These are phyloP conservation scores for Iguana delicatissima DNA, from an alignment of 2,797 vertebrate genomes.

Conservation along the genomic window DNA sequence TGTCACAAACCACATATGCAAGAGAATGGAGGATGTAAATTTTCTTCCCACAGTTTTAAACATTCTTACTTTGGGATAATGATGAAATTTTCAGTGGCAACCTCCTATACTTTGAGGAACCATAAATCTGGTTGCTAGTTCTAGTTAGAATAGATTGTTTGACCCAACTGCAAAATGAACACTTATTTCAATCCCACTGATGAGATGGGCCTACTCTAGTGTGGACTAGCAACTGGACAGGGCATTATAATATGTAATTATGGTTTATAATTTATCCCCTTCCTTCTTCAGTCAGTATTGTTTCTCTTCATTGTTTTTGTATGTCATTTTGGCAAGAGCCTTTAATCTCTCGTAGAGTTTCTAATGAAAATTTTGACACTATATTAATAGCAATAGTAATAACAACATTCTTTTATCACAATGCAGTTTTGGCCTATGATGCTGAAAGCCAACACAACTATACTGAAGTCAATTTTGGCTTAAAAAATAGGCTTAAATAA, in stretches of 20 bases:
- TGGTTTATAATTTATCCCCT: background rate
- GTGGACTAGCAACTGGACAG: no score
- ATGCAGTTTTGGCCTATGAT: background rate
- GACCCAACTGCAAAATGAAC: no score
- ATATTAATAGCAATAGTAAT: constrained; percentile 10
- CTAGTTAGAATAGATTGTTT: no score
- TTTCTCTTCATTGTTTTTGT: background rate
- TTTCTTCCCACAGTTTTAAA: background rate
- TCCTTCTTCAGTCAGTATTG: background rate
- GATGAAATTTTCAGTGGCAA: background rate
- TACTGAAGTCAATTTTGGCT: constrained; percentile 11
- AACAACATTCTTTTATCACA: background rate
- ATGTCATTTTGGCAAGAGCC: background rate
- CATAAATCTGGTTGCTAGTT: no score
- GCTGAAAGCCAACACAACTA: background rate
- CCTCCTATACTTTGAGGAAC: background rate
- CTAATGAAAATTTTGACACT: background rate
- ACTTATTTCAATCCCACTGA: no score
- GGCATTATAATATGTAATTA: no score
- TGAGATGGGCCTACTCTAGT: no score
- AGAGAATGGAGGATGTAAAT: background rate
- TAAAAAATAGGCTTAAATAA: constrained; percentile 2
- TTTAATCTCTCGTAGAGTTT: constrained; percentile 10
- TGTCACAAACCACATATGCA: background rate
- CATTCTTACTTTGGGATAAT: background rate